Conservation (phyloP, 1,140 invertebrate species). For the Monomorium pharaonis region DNA sequence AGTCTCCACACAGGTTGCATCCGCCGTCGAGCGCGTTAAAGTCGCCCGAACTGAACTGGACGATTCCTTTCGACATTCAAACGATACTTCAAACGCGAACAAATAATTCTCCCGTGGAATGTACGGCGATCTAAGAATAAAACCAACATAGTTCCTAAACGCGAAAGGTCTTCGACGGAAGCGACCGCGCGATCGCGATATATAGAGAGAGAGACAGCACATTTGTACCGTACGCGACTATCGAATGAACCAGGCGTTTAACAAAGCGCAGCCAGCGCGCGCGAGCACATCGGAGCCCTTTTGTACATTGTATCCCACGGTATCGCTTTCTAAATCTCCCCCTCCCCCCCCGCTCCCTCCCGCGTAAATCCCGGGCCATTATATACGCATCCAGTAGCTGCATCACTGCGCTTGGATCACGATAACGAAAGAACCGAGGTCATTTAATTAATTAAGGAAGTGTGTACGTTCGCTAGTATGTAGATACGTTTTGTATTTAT, state of each 20-base stretch:
- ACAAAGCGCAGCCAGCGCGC: slow-evolving; percentile 52
- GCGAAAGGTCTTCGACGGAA: slow-evolving; percentile 34
- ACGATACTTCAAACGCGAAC: neutral
- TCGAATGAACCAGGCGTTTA: slow-evolving; percentile 59
- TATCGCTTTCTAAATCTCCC: slow-evolving; percentile 10
- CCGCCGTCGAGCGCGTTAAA: slow-evolving; percentile 7
- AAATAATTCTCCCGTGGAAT: slow-evolving; percentile 3
- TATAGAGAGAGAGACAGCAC: no score
- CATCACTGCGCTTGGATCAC: slow-evolving; percentile 40
- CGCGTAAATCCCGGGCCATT: neutral
- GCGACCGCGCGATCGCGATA: neutral
- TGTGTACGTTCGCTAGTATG: slow-evolving; percentile 63
- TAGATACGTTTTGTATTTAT: slow-evolving; percentile 75
- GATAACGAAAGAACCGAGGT: slow-evolving; percentile 55
- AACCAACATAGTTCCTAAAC: slow-evolving; percentile 65
- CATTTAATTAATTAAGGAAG: slow-evolving; percentile 64
- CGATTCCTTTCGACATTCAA: neutral
- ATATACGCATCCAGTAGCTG: slow-evolving; percentile 15
- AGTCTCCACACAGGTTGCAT: neutral
- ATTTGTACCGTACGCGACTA: slow-evolving; percentile 52
- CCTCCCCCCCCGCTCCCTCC: neutral
- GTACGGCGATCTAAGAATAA: slow-evolving; percentile 2
- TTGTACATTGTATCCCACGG: slow-evolving; percentile 50
- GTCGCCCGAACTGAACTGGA: neutral
- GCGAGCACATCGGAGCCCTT: slow-evolving; percentile 29